These are phyloP conservation scores for Hypanus sabinus DNA, from an alignment of 2,113 vertebrate species.

Conservation along the genomic window DNA sequence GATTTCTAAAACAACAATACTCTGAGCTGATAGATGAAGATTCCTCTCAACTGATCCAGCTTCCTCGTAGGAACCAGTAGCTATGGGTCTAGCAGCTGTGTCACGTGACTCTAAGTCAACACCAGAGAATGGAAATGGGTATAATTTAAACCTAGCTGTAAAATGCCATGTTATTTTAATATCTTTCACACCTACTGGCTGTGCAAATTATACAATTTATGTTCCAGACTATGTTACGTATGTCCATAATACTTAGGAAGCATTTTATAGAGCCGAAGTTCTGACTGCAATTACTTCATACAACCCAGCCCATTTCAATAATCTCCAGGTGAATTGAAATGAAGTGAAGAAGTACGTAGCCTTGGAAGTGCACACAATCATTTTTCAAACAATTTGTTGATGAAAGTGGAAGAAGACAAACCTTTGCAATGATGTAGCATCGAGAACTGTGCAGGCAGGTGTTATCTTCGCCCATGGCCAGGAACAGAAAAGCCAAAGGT, in stretches of 20 bases:
- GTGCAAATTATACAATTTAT: constrained; percentile 2
- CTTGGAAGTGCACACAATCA: neutral
- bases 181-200: neutral
- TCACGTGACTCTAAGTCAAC: constrained; percentile 27
- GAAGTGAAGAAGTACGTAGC: neutral
- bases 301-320: neutral
- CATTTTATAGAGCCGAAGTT: neutral
- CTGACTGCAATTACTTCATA: neutral
- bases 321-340: neutral
- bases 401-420: neutral
- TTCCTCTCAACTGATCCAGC: neutral
- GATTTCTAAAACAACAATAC: constrained; percentile 31
- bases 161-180: constrained; percentile 34
- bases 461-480: neutral
- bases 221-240: neutral
- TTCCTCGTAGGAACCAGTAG: constrained; percentile 1
- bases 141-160: constrained; percentile 19
- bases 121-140: constrained; percentile 1
- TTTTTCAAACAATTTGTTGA: neutral
- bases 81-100: constrained; percentile 18
- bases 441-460: neutral
- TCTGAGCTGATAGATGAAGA: constrained; percentile 28
- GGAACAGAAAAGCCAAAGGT: too few species aligned
- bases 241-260: neutral
- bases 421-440: neutral